Conservation (phyloP, 2,113 vertebrate species). For the Rhinolophus sinicus region DNA sequence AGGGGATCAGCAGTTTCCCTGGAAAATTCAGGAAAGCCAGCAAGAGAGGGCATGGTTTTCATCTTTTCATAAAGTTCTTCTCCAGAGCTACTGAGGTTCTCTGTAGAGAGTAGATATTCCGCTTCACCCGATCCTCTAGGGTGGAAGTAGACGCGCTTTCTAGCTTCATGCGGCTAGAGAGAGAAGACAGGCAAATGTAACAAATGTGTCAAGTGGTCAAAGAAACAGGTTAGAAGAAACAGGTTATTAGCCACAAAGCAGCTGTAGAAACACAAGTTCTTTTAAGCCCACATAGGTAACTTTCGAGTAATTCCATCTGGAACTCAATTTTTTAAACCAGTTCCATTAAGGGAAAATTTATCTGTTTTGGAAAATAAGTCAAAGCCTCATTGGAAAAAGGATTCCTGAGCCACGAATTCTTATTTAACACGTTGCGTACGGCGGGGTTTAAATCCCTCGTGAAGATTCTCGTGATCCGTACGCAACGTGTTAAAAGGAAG, state of each 20-base stretch:
- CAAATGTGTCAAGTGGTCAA: not conserved
- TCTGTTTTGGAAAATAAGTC: slow-evolving; percentile 47
- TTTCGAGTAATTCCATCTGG: slow-evolving; percentile 46
- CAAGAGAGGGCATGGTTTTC: not conserved
- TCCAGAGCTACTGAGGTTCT: slow-evolving; percentile 93
- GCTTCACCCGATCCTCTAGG: slow-evolving; percentile 95
- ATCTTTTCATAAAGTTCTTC: slow-evolving; percentile 93
- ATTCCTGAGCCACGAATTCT: slow-evolving; percentile 7
- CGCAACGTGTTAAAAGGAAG: too few relatives aligned
- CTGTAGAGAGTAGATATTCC: slow-evolving; percentile 97
- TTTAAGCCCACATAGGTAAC: slow-evolving; percentile 1
- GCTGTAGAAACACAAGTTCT: not conserved
- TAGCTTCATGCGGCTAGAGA: slow-evolving; percentile 92
- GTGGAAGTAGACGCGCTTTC: slow-evolving; percentile 93
- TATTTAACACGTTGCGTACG: too few relatives aligned
- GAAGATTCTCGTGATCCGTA: too few relatives aligned
- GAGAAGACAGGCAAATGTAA: not conserved
- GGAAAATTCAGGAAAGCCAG: slow-evolving; percentile 55
- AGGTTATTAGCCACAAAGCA: not conserved
- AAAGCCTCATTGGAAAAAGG: slow-evolving; percentile 42
- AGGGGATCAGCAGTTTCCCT: slow-evolving; percentile 57
- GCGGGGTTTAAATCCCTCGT: too few relatives aligned
- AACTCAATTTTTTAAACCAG: slow-evolving; percentile 54
- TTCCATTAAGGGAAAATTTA: slow-evolving; percentile 52
- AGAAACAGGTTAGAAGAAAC: not conserved